Base-by-base conservation (phyloP, 1,140 invertebrate genomes). In the Trichonephila clavata region DNA sequence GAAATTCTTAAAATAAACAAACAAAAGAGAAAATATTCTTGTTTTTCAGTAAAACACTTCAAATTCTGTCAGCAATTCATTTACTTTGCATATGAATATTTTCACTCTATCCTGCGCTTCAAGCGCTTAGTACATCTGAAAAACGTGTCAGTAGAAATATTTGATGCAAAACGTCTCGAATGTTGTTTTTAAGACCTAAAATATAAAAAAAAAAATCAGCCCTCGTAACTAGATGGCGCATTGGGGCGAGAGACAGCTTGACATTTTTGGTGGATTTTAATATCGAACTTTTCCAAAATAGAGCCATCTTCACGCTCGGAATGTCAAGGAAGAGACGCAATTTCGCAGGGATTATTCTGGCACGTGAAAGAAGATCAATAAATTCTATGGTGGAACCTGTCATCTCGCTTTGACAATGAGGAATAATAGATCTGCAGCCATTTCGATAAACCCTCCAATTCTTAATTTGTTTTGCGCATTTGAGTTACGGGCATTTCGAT, bases 311-410 rank as follows among this genome's bases (percentile, higher is more conserved):
- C 27, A 77, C 27, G 71, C 24, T 18, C 27, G 71, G 71, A 18
- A 27, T 77, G 71, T 77, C 71, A 77, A 50, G 50, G 43, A 50
- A 6, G 50, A 7, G 14, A 77, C 71, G 32, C 27, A 77, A 77
- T 77, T 77, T 77, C 27, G 71, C 16, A 39, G 71, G 27, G 71
- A 77, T 77, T 77, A 77, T 77, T 32, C 18, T 77, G 71, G 71
- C 71, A 77, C 27, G 18, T 77, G 71, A 39, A 77, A 77, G 27
- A 32, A 77, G 71, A 77, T 77, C 71, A 39, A 77, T 77, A 77
- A 77, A 39, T 77, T 77, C 32, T 77, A 77, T 77, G 71, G 32
- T 32, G 71, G 0, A 16, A 77, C 71, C 27, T 77, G 71, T 77
- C 71, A 77, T 27, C 71, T 32, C 24, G 71, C 14, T 32, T 77